These are phyloP conservation scores for Carettochelys insculpta DNA, from an alignment of 2,113 vertebrate species.

Conservation along the genomic window DNA sequence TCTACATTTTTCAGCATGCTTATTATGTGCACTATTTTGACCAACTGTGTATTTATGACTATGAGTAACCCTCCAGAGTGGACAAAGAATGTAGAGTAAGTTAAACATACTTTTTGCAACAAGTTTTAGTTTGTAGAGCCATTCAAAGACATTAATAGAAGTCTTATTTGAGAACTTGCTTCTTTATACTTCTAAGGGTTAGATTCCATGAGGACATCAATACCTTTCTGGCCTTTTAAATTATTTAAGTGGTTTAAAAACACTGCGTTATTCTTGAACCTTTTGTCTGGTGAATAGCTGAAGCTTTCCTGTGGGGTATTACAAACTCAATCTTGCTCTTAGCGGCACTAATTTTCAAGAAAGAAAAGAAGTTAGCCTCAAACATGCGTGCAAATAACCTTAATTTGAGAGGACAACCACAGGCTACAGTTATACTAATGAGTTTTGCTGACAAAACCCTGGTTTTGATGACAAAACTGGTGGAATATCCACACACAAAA, in stretches of 20 bases:
- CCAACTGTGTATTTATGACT: slow-evolving; percentile 99
- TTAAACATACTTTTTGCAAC: slow-evolving; percentile 54
- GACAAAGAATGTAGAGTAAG: slow-evolving; percentile 99
- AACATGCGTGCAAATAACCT: background rate
- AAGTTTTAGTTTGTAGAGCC: background rate
- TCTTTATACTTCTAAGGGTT: background rate
- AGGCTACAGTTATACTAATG: too few relatives aligned
- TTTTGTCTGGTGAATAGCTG: background rate
- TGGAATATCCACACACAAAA: too few relatives aligned
- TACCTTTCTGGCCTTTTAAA: background rate
- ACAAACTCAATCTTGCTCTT: background rate
- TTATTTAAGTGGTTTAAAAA: background rate
- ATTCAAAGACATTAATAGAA: background rate
- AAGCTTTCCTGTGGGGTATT: background rate
- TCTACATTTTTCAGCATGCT: slow-evolving; percentile 95
- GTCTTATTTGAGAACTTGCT: background rate
- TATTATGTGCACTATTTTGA: slow-evolving; percentile 99
- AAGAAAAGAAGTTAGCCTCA: background rate
- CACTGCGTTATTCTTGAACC: background rate
- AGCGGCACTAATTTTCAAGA: background rate
- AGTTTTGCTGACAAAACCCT: too few relatives aligned
- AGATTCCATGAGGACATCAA: background rate
- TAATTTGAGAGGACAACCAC: background rate
- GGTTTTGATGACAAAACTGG: too few relatives aligned
- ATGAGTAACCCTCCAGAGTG: slow-evolving; percentile 96